Evolutionary conservation across 2,797 vertebrate species (phyloP).

Genomic region (Pogoniulus pusillus): DNA sequence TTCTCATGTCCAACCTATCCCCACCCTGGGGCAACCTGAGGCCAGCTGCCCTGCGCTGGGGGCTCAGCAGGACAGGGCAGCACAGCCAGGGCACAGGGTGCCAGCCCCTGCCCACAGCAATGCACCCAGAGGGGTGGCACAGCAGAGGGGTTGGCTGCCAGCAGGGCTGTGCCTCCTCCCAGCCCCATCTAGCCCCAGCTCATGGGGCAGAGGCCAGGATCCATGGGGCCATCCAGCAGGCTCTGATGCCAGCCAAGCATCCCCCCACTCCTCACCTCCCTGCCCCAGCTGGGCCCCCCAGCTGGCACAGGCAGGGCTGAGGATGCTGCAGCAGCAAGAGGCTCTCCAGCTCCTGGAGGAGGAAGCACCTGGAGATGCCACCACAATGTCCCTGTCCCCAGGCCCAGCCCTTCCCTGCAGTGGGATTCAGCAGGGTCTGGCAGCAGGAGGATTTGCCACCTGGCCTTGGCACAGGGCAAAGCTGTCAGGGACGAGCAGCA

Average conservation of each 20-base stretch:
- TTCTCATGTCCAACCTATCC: too few relatives aligned
- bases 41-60: too few relatives aligned
- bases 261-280: rapidly evolving
- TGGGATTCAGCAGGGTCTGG: rapidly evolving
- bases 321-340: neutral
- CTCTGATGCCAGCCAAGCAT: neutral
- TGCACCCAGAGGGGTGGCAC: neutral
- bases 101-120: neutral
- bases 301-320: neutral
- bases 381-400: rapidly evolving
- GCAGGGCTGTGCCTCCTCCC: neutral
- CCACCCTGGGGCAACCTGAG: too few relatives aligned
- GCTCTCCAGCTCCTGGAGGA: neutral
- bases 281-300: neutral
- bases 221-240: neutral
- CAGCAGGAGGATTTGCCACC: neutral
- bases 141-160: neutral
- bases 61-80: neutral
- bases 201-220: neutral
- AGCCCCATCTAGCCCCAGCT: neutral
- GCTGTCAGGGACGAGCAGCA: neutral
- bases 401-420: rapidly evolving
- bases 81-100: neutral
- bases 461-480: neutral
- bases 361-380: neutral